Evolutionary conservation across 2,888 invertebrate genomes (phyloP), one percentile per base, ranked within the genome.

Genomic region (Apamea monoglypha): DNA sequence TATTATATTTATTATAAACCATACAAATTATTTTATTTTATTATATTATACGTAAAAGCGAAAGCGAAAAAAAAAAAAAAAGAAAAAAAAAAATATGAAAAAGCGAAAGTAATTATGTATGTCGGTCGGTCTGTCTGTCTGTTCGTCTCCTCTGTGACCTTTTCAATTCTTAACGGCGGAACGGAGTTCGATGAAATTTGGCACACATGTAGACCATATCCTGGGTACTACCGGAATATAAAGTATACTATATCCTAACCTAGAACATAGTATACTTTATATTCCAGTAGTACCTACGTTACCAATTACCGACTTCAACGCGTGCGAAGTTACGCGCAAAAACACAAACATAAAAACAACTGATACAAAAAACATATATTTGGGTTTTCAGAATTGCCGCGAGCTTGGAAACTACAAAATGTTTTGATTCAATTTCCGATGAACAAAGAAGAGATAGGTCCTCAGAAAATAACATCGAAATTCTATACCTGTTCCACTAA

Each of bases 401-500:
- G 14, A 63, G 25, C 44, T 63, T 12, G 7, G 2, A 61, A 68
- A 63, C 32, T 40, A 59, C 25, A 53, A 25, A 59, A 63, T 63
- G 25, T 59, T 83, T 75, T 74, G 29, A 74, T 74, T 80, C 47
- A 59, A 84, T 84, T 84, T 36, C 40, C 14, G 56, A 50, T 70
- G 44, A 64, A 74, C 50, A 68, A 74, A 71, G 56, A 61, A 71
- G 16, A 36, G 16, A 47, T 56, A 50, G 18, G 64, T 47, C 3
- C 16, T 32, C 18, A 44, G 53, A 81, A 76, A 74, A 70, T 83
- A 81, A 76, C 36, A 76, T 70, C 25, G 67, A 66, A 76, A 86
- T 82, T 68, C 71, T 71, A 74, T 72, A 82, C 86, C 69, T 82
- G 82, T 59, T 75, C 59, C 47, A 61, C 47, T 56, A 67, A 74